A percentile compares a stretch with the other conserved stretches of the same genome.
Evolutionary conservation across 1,140 invertebrate species (phyloP).

Genomic region (Drosophila ironensis): DNA sequence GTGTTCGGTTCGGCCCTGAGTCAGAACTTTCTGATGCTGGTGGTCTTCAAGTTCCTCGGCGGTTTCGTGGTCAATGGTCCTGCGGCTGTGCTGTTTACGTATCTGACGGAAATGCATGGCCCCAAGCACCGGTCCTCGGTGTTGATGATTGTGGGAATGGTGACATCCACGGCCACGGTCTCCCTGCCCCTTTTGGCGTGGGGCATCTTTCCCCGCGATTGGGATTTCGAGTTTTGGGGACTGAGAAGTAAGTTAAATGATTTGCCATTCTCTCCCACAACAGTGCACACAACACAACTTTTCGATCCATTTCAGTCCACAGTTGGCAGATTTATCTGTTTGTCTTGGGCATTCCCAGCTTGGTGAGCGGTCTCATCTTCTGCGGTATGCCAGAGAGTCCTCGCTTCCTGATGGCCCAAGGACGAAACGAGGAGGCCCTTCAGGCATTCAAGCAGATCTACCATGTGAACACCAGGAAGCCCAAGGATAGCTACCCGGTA

Average conservation of each 20-base stretch:
- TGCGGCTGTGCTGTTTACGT: conserved; percentile 87
- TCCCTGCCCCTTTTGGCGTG: conserved; percentile 84
- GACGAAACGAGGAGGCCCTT: conserved; percentile 86
- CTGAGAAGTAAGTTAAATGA: conserved; percentile 84
- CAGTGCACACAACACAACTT: too few species aligned
- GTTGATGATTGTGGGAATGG: conserved; percentile 85
- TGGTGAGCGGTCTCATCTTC: conserved; percentile 85
- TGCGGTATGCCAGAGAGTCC: conserved; percentile 90
- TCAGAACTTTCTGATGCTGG: conserved; percentile 87
- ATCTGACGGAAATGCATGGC: conserved; percentile 87
- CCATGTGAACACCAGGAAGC: conserved; percentile 84
- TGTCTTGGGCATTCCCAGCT: conserved; percentile 85
- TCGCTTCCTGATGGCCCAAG: conserved; percentile 90
- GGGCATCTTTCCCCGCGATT: conserved; percentile 83
- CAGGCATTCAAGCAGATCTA: conserved; percentile 64
- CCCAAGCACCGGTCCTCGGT: conserved; percentile 85
- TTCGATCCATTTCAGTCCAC: conserved; percentile 83
- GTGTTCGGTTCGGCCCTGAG: conserved; percentile 87
- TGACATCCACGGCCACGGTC: conserved; percentile 84
- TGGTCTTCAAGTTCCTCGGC: conserved; percentile 88
- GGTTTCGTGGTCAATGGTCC: conserved; percentile 91
- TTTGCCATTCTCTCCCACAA: too few species aligned
- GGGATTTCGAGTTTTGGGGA: conserved; percentile 83
- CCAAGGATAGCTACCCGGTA: conserved; percentile 86
- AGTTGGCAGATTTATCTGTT: conserved; percentile 90